Conservation (phyloP, 2,797 vertebrate species). For the Microctenopoma lineatum region DNA sequence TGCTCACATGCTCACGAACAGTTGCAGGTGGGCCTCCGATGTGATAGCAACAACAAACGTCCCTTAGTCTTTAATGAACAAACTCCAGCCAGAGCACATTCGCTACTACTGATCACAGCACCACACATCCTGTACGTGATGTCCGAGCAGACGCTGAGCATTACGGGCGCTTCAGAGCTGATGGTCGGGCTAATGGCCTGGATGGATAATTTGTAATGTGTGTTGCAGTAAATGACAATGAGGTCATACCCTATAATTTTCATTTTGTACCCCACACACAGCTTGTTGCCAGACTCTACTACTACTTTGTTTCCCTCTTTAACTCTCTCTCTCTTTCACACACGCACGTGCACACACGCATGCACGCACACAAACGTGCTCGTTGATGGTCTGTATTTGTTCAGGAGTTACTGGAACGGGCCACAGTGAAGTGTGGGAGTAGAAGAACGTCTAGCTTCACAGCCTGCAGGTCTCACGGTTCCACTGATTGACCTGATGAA, state of each 20-base stretch:
- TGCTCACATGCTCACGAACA: constrained; percentile 4
- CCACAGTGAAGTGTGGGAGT: constrained; percentile 66
- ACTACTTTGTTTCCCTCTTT: constrained; percentile 15
- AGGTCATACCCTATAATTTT: constrained; percentile 69
- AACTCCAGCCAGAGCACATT: constrained; percentile 35
- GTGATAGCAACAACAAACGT: constrained; percentile 54
- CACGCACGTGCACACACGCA: constrained; percentile 11
- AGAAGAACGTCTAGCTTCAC: constrained; percentile 68
- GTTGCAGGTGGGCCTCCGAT: constrained; percentile 68
- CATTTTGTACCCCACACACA: constrained; percentile 70
- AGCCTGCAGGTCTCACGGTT: constrained; percentile 69
- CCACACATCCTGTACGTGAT: constrained; percentile 23
- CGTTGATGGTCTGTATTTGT: constrained; percentile 70
- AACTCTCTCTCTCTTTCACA: constrained; percentile 10
- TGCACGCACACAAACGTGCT: constrained; percentile 27
- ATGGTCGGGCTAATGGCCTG: constrained; percentile 62
- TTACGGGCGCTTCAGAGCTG: constrained; percentile 47
- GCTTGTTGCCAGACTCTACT: constrained; percentile 45
- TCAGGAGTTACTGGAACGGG: constrained; percentile 75
- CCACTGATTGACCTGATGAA: constrained; percentile 79
- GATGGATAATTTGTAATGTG: constrained; percentile 54
- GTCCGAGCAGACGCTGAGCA: constrained; percentile 27
- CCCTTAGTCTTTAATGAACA: constrained; percentile 58
- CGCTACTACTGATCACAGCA: constrained; percentile 10
- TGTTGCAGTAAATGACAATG: constrained; percentile 76